Base-by-base conservation (phyloP, 92 coral and sea anemone genomes). In the Parazoanthus atlanticus region DNA sequence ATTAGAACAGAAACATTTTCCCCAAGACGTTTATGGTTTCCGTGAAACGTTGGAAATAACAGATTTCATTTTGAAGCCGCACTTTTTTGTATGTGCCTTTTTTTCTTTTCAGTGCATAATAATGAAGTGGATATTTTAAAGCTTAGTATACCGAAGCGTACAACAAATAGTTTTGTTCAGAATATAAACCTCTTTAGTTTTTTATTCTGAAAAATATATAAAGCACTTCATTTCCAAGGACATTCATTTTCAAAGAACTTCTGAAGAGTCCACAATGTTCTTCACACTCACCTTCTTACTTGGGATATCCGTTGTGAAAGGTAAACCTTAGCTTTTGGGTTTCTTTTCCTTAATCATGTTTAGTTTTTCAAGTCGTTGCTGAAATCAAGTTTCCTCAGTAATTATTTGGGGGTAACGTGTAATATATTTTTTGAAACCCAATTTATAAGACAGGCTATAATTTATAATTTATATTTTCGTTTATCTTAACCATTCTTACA, bases 1-100 rank as follows among this genome's bases (percentile, higher is more conserved):
- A 21, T 58, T 43, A 80, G 71, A 80, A 19, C 65, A 56, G 34
- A 80, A 80, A 54, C 84, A 80, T 80, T 80, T 80, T 80, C 84
- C 31, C 32, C 23, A 36, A 56, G 72, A 36, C 13, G 6, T 56
- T 54, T 56, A 80, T 56, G 84, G 84, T 80, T 19, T 80, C 84
- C 84, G 70, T 54, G 84, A 80, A 80, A 80, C 84, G 71, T 8
- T 54, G 11, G 33, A 31, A 80, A 49, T 16, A 66, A 32, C 84
- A 10, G 46, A 56, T 23, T 12, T 80, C 30, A 30, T 29, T 80
- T 40, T 80, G 84, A 28, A 80, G 43, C 30, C 34, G n/a, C n/a
- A n/a, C 19, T 80, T 80, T 31, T 56, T 30, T 80, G 43, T 80
- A 61, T 61, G 26, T 23, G 26, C 16, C 71, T 31, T 56, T 80